These are phyloP conservation scores for Drosophila mayri DNA, from an alignment of 1,140 invertebrate genomes.

Conservation along the genomic window DNA sequence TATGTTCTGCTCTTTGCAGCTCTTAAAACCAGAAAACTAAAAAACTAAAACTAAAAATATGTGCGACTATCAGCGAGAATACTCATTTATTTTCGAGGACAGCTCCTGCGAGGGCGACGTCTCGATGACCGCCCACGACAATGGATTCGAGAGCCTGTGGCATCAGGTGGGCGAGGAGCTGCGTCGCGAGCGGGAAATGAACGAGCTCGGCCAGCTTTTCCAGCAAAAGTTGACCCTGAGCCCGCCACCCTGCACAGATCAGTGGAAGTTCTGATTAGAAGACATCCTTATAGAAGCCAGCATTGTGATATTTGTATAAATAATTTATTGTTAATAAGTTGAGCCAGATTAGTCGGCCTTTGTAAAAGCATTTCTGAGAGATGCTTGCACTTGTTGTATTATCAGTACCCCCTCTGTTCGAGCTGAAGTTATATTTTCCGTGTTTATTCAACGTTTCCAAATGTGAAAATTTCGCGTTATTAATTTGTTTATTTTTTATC, in stretches of 20 bases:
- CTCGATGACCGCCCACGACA: conserved; percentile 26
- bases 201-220: conserved; percentile 54
- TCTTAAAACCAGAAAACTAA: background rate
- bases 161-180: conserved; percentile 63
- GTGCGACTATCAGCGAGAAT: conserved; percentile 70
- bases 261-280: conserved; percentile 23
- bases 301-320: conserved; percentile 37
- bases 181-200: conserved; percentile 51
- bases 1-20: conserved; percentile 20
- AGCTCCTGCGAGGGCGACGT: conserved; percentile 52
- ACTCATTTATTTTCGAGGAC: conserved; percentile 70
- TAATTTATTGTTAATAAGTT: conserved; percentile 16
- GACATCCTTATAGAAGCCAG: background rate
- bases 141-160: conserved; percentile 72
- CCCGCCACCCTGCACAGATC: conserved; percentile 8
- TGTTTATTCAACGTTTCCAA: conserved; percentile 29
- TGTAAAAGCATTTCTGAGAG: conserved; percentile 48
- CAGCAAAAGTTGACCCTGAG: conserved; percentile 57
- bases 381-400: conserved; percentile 34
- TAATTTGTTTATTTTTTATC: conserved; percentile 30
- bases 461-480: conserved; percentile 33
- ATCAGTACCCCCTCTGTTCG: conserved; percentile 15
- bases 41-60: conserved; percentile 34
- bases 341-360: conserved; percentile 5
- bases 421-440: conserved; percentile 8